Evolutionary conservation across 2,797 vertebrate species (phyloP).

Genomic region (Chelon auratus): DNA sequence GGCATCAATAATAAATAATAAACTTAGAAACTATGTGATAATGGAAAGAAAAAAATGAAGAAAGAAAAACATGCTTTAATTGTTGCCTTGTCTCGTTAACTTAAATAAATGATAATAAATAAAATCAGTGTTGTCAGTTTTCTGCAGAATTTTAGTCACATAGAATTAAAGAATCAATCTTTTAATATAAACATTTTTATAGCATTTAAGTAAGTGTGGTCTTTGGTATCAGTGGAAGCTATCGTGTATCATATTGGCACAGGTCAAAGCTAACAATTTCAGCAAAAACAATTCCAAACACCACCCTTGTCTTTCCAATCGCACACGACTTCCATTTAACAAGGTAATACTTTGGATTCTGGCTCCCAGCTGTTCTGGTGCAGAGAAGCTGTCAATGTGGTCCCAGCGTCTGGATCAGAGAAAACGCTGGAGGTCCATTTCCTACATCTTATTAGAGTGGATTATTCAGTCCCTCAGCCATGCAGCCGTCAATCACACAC

Average conservation of each 20-base stretch:
- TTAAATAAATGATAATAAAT: not conserved
- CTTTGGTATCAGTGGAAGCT: not conserved
- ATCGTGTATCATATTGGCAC: not conserved
- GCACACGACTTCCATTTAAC: slow-evolving; percentile 52
- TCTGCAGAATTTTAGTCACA: not conserved
- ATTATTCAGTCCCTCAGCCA: slow-evolving; percentile 82
- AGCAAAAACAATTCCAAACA: slow-evolving; percentile 12
- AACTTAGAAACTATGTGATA: not conserved
- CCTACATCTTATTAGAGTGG: slow-evolving; percentile 85
- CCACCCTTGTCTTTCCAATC: slow-evolving; percentile 5
- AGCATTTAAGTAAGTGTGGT: not conserved
- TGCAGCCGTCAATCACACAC: slow-evolving; percentile 83
- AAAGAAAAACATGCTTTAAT: not conserved
- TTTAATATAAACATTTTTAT: not conserved
- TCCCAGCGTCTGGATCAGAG: slow-evolving; percentile 71
- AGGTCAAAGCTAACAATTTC: slow-evolving; percentile 4
- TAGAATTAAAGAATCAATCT: too few species aligned
- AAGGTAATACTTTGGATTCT: slow-evolving; percentile 57
- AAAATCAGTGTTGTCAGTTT: not conserved
- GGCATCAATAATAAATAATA: too few species aligned
- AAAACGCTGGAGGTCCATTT: slow-evolving; percentile 78
- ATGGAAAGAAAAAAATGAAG: not conserved
- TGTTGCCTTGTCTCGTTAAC: not conserved
- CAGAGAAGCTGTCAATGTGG: slow-evolving; percentile 70
- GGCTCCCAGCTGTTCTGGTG: slow-evolving; percentile 68